phyloP scores from a whole-genome alignment of 92 coral and sea anemone genomes.

The Parazoanthus atlanticus region DNA sequence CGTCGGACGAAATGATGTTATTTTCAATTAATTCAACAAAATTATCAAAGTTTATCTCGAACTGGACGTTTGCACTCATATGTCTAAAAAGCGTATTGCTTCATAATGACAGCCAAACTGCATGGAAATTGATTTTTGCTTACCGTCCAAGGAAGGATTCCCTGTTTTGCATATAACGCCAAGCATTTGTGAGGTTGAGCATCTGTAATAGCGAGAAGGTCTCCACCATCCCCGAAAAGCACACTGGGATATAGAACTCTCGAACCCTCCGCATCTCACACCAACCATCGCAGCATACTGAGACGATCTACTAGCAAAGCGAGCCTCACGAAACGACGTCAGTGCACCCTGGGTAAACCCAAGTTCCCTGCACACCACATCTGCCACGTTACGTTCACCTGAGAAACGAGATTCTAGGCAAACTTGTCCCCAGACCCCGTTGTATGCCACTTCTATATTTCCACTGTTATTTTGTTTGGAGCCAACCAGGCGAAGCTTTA shows the following conservation, averaged over 20 bases:
- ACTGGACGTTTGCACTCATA: too few species aligned
- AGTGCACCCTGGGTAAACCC: slow-evolving; percentile 20
- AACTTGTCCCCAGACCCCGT: not conserved
- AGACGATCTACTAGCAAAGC: too few species aligned
- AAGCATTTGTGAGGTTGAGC: too few species aligned
- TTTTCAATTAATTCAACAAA: not conserved
- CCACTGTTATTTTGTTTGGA: not conserved
- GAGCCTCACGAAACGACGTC: not conserved
- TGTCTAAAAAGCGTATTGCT: too few species aligned
- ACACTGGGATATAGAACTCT: slow-evolving; percentile 18
- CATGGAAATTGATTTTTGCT: not conserved
- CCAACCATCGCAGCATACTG: not conserved
- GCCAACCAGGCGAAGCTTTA: slow-evolving; percentile 7
- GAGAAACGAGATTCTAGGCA: not conserved
- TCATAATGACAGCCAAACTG: too few species aligned
- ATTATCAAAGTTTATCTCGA: too few species aligned
- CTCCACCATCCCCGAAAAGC: slow-evolving; percentile 6
- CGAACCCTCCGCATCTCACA: slow-evolving; percentile 12
- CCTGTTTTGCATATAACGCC: slow-evolving; percentile 27
- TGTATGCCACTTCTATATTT: not conserved
- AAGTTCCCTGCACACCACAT: slow-evolving; percentile 18
- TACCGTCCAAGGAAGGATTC: slow-evolving; percentile 8
- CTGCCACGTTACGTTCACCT: not conserved
- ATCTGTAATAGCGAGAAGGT: not conserved
- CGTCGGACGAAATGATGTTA: too few species aligned